These are phyloP conservation scores for Drosophila lutescens DNA, from an alignment of 2,888 invertebrate species.

Conservation along the genomic window DNA sequence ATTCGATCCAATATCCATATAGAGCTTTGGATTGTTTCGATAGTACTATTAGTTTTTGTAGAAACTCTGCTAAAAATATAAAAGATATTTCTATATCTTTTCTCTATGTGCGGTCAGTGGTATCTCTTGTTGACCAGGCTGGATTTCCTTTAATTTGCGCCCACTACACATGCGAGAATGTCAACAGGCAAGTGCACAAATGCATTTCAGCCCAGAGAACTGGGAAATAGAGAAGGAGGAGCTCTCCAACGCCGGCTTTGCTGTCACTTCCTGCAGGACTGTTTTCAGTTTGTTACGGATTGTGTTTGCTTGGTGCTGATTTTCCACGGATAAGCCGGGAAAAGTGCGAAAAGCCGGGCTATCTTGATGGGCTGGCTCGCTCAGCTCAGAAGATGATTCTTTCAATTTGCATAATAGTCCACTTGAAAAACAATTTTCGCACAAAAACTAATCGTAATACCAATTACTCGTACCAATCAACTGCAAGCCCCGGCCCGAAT, in stretches of 20 bases:
- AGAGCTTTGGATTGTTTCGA: too few relatives aligned
- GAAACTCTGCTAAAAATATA: background rate
- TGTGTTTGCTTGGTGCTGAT: conserved; percentile 22
- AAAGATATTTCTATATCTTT: background rate
- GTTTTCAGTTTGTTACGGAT: conserved; percentile 14
- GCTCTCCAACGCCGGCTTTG: background rate
- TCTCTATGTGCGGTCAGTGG: conserved; percentile 4
- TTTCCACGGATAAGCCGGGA: conserved; percentile 33
- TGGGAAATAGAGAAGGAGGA: background rate
- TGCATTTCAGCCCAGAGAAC: conserved; percentile 45
- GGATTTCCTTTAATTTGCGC: conserved; percentile 61
- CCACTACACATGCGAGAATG: conserved; percentile 45
- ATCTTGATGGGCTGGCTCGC: conserved; percentile 11
- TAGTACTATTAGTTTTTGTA: background rate
- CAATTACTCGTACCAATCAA: conserved; percentile 32
- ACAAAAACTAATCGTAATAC: conserved; percentile 34
- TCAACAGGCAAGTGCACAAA: conserved; percentile 66
- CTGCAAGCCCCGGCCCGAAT: conserved; percentile 7
- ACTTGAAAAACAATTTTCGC: conserved; percentile 21
- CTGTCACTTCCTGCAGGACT: conserved; percentile 42
- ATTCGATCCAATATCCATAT: too few relatives aligned
- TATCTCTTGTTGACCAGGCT: conserved; percentile 29
- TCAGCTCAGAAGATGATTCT: background rate
- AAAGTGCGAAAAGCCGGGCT: conserved; percentile 33
- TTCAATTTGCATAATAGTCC: conserved; percentile 36